phyloP scores from a whole-genome alignment of 2,888 invertebrate genomes.

The Marronus borbonicus region DNA sequence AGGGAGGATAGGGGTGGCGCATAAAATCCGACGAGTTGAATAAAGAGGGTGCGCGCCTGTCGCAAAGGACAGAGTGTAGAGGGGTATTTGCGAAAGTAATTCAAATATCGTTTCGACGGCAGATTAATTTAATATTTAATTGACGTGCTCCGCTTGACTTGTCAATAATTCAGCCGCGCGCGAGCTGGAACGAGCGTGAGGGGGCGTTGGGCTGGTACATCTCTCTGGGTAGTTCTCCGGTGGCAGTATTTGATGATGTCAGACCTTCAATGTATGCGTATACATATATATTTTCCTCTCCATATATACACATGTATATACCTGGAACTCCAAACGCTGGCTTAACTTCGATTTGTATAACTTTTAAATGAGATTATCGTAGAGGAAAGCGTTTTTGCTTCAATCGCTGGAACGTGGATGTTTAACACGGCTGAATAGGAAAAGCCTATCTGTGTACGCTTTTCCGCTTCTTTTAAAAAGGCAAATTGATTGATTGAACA shows the following conservation, averaged over 20 bases:
- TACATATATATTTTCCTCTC: not conserved
- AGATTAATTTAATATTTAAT: constrained; percentile 47
- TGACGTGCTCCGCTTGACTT: constrained; percentile 43
- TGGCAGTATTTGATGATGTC: constrained; percentile 38
- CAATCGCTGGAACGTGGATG: not conserved
- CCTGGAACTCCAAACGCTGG: constrained; percentile 22
- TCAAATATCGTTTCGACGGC: constrained; percentile 45
- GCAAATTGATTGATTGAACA: constrained; percentile 27
- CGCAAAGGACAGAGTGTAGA: not conserved
- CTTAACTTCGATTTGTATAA: constrained; percentile 34
- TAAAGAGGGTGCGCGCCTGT: not conserved
- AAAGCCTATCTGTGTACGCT: not conserved
- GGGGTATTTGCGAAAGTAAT: constrained; percentile 43
- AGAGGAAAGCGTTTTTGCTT: not conserved
- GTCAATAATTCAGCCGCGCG: constrained; percentile 41
- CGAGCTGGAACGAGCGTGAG: constrained; percentile 12
- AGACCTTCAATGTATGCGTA: constrained; percentile 13
- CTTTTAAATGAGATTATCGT: constrained; percentile 40
- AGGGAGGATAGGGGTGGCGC: not conserved
- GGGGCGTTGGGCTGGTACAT: not conserved
- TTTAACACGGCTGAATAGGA: not conserved
- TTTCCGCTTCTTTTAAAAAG: not conserved
- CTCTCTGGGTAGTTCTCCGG: constrained; percentile 30
- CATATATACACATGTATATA: not conserved
- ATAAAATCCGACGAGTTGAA: not conserved